phyloP scores from a whole-genome alignment of 2,113 vertebrate species.

The Phoenicopterus ruber region DNA sequence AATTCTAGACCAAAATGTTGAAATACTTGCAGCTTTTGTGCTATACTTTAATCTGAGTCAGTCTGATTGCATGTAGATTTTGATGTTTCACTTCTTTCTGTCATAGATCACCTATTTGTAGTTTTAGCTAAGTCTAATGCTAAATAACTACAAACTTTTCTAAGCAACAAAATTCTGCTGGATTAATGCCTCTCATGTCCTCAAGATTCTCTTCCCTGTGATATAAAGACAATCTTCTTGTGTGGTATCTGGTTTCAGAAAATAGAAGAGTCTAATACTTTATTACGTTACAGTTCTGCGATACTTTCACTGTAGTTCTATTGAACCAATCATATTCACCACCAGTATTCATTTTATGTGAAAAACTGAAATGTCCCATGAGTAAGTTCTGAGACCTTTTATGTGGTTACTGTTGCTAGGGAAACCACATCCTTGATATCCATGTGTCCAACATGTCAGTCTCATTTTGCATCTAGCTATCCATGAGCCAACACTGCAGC shows the following conservation, averaged over 20 bases:
- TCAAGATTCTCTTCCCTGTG: background rate
- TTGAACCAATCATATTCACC: conserved; percentile 61
- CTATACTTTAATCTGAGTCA: background rate
- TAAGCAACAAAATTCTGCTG: background rate
- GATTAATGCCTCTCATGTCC: background rate
- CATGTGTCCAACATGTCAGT: conserved; percentile 75
- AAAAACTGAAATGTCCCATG: conserved; percentile 75
- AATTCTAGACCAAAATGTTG: background rate
- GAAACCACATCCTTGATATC: conserved; percentile 78
- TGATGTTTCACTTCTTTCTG: background rate
- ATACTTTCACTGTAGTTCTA: conserved; percentile 35
- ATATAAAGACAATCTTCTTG: background rate
- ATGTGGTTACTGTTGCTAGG: conserved; percentile 78
- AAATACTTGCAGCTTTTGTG: background rate
- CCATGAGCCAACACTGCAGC: conserved; percentile 55
- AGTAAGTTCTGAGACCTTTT: conserved; percentile 76
- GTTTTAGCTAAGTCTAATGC: background rate
- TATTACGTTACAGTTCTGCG: background rate
- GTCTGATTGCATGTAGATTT: background rate
- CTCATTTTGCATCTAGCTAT: conserved; percentile 71
- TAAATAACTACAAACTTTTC: background rate
- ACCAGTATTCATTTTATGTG: conserved; percentile 68
- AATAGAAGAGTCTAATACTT: background rate
- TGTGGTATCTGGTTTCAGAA: background rate
- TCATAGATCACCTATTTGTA: background rate